phyloP scores from a whole-genome alignment of 2,113 vertebrate genomes.

The Tragulus kanchil region DNA sequence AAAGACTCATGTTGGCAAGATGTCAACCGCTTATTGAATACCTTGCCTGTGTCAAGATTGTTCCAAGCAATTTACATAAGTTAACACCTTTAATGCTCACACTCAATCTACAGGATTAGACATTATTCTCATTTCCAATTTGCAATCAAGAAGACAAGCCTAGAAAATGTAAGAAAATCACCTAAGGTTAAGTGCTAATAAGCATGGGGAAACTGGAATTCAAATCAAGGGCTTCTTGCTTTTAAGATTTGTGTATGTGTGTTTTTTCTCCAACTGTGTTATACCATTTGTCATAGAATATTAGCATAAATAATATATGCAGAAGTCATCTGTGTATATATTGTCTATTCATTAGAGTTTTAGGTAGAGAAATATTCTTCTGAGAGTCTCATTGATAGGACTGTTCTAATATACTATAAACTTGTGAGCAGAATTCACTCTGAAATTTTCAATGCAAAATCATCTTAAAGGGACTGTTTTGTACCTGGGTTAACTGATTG shows the following conservation, averaged over 20 bases:
- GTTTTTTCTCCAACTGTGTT: background rate
- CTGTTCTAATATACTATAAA: background rate
- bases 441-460: background rate
- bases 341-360: background rate
- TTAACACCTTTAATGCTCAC: background rate
- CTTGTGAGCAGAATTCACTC: background rate
- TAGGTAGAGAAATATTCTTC: background rate
- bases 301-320: background rate
- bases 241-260: background rate
- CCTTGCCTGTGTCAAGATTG: background rate
- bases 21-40: background rate
- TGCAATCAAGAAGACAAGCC: background rate
- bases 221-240: background rate
- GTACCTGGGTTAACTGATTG: background rate
- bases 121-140: background rate
- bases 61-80: background rate
- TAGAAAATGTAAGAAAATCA: constrained; percentile 11
- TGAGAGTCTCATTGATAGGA: background rate
- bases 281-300: background rate
- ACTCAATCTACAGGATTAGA: background rate
- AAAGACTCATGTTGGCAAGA: background rate
- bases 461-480: background rate
- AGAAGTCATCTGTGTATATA: background rate
- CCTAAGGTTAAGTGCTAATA: background rate
- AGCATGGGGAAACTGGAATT: background rate